Base-by-base conservation (phyloP, 2,113 vertebrate genomes). In the Neofelis nebulosa region DNA sequence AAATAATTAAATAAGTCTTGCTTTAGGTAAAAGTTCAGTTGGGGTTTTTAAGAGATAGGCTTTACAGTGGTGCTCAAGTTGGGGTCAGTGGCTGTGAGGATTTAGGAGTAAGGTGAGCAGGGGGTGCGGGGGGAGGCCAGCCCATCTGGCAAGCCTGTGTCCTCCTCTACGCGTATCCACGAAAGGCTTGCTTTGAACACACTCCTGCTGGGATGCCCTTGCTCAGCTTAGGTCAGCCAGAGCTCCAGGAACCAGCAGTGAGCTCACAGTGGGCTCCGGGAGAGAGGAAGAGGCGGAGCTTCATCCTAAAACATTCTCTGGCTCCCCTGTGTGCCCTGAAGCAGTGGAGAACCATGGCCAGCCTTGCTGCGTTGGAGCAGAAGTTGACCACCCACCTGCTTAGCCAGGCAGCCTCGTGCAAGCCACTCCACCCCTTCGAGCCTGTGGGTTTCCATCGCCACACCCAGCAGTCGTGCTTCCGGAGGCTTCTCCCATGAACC, bases 151-250 rank as follows among this genome's bases (percentile, higher is more conserved):
- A 8, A 1, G 19, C 18, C 2, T 21, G 2, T 0, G 2, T 48
- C 10, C 36, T 7, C 16, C n/a, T 74, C 12, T 3, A 0, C 0
- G 6, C 29, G 7, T 16, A 0, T 38, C 79, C 13, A 0, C 16
- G 41, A 63, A 18, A 36, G 38, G 55, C 29, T 45, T 4, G 19
- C 66, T 19, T 68, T 27, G 95, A 89, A 48, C 4, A 12, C 2
- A 0, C 29, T 52, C 31, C 5, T 5, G 11, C 21, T 9, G 33
- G 76, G 69, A 25, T 48, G 11, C 19, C 36, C 3, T 1, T 36
- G 79, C 65, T 74, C n/a, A 36, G 41, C 61, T 27, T 31, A 31
- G 33, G 38, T 29, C 41, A 27, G 55, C 3, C 29, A 27, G 36
- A 73, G 41, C 33, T 52, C 52, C 52, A 52, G 52, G 52, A 52